Evolutionary conservation across 1,140 invertebrate species (phyloP), one percentile per base, ranked within the genome.

Genomic region (Mylabris phalerata): DNA sequence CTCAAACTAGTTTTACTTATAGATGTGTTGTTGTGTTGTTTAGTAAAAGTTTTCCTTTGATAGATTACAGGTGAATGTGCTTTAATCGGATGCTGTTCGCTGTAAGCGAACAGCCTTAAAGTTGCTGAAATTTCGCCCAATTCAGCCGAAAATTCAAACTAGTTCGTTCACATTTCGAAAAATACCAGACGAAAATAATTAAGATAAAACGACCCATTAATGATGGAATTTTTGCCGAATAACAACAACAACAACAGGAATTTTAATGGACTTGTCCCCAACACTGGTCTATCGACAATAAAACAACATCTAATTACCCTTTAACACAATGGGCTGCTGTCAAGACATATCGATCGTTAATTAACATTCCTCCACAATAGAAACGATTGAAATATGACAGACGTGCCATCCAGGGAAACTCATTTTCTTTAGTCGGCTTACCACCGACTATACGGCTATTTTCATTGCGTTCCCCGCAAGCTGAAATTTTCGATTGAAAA

Each of bases 311-410:
- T 44, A 64, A 68, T 77, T 75, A 90, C 88, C 87, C 87, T 79
- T 89, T 89, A 57, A 92, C 86, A 67, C 89, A 92, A 69, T 91
- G 89, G 1, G 89, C 89, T 10, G 89, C 90, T 1, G 88, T 89
- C 25, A 92, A 70, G 10, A 92, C 86, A 66, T 91, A 91, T 71
- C 85, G 78, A 74, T 88, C 86, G 64, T 87, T 92, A 71, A 93
- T 88, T 43, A 92, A 75, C 66, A 87, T 87, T 19, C 86, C 89
- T 9, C 90, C 89, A 67, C 91, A 93, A 70, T 93, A 92, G 77
- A 92, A 92, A 61, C 86, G 81, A 64, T 88, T 88, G 66, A 89
- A 83, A 73, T 92, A 92, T 2, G 83, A 85, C 26, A 93, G 73
- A 44, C 85, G 81, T 0, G 81, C 87, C 80, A 90, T 88, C 89